phyloP scores from a whole-genome alignment of 2,113 vertebrate genomes.

The Origma solitaria region DNA sequence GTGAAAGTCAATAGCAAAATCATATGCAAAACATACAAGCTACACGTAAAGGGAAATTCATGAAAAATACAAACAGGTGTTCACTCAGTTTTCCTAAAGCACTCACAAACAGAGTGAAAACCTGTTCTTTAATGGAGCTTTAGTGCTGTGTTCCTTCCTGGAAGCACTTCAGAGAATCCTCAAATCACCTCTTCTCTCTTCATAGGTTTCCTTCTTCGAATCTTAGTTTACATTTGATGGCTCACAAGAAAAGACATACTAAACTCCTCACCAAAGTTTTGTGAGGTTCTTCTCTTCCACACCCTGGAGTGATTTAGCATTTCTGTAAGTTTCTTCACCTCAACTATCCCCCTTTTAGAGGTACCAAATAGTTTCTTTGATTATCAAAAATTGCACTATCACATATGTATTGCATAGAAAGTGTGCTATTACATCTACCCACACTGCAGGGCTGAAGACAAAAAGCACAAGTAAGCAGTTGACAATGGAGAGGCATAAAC shows the following conservation, averaged over 20 bases:
- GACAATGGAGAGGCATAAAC: background rate
- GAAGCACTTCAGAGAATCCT: background rate
- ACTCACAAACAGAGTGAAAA: background rate
- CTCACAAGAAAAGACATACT: background rate
- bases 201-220: background rate
- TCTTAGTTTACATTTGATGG: background rate
- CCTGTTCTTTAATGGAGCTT: background rate
- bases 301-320: background rate
- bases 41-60: background rate
- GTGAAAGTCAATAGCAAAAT: background rate
- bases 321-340: background rate
- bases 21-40: background rate
- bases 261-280: background rate
- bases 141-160: background rate
- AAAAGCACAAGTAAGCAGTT: background rate
- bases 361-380: background rate
- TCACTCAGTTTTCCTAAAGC: background rate
- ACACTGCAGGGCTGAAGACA: background rate
- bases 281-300: background rate
- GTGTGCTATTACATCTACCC: background rate
- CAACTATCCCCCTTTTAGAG: background rate
- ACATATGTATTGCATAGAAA: background rate
- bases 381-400: background rate
- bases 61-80: background rate
- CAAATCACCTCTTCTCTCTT: background rate